Base-by-base conservation (phyloP, 2,113 vertebrate genomes). In the Baryphthengus martii region DNA sequence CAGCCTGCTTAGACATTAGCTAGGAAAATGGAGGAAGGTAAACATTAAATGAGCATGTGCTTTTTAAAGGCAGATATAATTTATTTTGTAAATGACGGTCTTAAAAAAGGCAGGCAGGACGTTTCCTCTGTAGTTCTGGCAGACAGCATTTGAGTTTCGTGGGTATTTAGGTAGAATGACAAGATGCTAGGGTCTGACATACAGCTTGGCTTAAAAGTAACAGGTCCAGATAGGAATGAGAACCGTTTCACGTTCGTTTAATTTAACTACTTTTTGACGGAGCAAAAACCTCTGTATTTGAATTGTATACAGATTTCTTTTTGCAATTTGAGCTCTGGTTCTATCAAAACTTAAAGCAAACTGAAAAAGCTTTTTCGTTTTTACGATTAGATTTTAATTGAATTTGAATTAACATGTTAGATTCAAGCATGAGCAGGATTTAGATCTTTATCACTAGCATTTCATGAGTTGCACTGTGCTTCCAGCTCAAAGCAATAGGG, bases 231-330 rank as follows among this genome's bases (percentile, higher is more conserved):
- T 20, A 13, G n/a, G 28, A 58, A 58, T 26, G 11, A 1, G 0
- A 42, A 35, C 33, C 20, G 13, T 58, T 21, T 55, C 29, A 35
- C 6, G 7, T 61, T 52, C 61, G 1, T 25, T 24, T 72, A 86
- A 49, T 12, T 39, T 75, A 24, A 24, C 13, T 59, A 13, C 29
- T 21, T 59, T 40, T 25, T 2, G 2, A 1, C 25, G 23, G 63
- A 65, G 28, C 0, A 0, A 37, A 77, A 70, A 45, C 2, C 2
- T 52, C 29, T 9, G 0, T 74, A 7, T 58, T 88, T 65, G 42
- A 85, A 28, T 75, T 85, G 15, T 55, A 0, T 13, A 5, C 9
- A 0, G 13, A 31, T n/a, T 59, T 75, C 85, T 55, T 24, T 82
- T 92, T 44, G 26, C 20, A 53, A 6, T n/a, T 53, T 4, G 13